phyloP scores from a whole-genome alignment of 1,140 invertebrate species.

The Gonioctena quinquepunctata region DNA sequence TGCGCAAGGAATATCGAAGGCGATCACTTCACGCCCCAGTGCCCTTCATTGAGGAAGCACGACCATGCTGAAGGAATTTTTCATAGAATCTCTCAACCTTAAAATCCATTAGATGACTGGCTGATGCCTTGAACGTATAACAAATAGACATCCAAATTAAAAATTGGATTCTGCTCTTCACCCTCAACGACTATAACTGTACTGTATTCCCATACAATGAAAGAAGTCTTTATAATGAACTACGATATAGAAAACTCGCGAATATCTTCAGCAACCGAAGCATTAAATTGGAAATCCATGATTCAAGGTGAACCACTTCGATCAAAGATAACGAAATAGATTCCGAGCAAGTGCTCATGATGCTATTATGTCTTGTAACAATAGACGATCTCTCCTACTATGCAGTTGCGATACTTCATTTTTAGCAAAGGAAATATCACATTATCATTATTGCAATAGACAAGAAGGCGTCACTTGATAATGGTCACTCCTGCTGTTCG shows the following conservation, averaged over 20 bases:
- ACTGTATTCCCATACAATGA: not conserved
- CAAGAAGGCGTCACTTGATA: not conserved
- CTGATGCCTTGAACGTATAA: not conserved
- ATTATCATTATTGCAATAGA: slow-evolving; percentile 5
- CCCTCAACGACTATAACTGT: not conserved
- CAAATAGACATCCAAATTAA: not conserved
- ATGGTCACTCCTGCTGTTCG: not conserved
- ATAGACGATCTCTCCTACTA: slow-evolving; percentile 8
- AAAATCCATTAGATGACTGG: not conserved
- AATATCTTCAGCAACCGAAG: slow-evolving; percentile 6
- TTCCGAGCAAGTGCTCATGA: slow-evolving; percentile 3
- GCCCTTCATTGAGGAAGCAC: too few relatives aligned
- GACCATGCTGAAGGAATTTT: too few relatives aligned
- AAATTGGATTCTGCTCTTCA: not conserved
- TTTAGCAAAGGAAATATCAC: slow-evolving; percentile 7
- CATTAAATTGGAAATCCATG: not conserved
- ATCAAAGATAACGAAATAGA: slow-evolving; percentile 8
- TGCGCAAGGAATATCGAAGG: too few relatives aligned
- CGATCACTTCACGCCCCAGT: too few relatives aligned
- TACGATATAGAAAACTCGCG: not conserved
- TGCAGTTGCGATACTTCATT: not conserved
- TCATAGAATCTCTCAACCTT: not conserved
- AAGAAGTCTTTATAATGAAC: not conserved
- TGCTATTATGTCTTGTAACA: slow-evolving; percentile 10
- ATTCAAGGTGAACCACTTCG: slow-evolving; percentile 4